A percentile compares a stretch with the other conserved stretches of the same genome.
These are phyloP conservation scores for Calcarius lapponicus DNA, from an alignment of 2,797 vertebrate species.

Conservation along the genomic window DNA sequence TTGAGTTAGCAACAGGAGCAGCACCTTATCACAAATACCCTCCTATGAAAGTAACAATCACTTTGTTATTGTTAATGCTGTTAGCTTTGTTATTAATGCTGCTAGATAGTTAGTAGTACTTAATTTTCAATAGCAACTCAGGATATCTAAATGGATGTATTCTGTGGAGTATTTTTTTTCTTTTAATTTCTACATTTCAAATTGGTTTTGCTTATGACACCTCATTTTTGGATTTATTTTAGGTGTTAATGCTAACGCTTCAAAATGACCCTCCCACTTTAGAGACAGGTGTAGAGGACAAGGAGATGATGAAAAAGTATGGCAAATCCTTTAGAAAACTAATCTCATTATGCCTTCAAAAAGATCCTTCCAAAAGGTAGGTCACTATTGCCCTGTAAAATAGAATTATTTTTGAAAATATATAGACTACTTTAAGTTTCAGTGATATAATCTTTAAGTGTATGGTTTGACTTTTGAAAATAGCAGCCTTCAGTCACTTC, in stretches of 20 bases:
- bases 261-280: conserved; percentile 95
- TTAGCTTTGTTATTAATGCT: not conserved
- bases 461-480: not conserved
- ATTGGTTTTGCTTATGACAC: not conserved
- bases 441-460: not conserved
- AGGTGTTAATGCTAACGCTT: conserved; percentile 97
- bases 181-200: not conserved
- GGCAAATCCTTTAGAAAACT: conserved; percentile 98
- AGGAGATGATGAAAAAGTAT: conserved; percentile 95
- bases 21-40: conserved; percentile 98
- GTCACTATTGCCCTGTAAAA: not conserved
- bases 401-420: not conserved
- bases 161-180: not conserved
- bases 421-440: not conserved
- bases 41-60: conserved; percentile 93
- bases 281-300: conserved; percentile 96
- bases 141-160: not conserved
- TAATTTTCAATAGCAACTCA: not conserved
- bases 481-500: not conserved
- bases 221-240: conserved; percentile 44
- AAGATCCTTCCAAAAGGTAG: conserved; percentile 97
- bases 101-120: not conserved
- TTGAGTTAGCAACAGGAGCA: conserved; percentile 95
- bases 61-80: not conserved
- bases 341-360: conserved; percentile 97